These are phyloP conservation scores for Rhabdophis nuchalis DNA, from an alignment of 2,797 vertebrate species.

Conservation along the genomic window DNA sequence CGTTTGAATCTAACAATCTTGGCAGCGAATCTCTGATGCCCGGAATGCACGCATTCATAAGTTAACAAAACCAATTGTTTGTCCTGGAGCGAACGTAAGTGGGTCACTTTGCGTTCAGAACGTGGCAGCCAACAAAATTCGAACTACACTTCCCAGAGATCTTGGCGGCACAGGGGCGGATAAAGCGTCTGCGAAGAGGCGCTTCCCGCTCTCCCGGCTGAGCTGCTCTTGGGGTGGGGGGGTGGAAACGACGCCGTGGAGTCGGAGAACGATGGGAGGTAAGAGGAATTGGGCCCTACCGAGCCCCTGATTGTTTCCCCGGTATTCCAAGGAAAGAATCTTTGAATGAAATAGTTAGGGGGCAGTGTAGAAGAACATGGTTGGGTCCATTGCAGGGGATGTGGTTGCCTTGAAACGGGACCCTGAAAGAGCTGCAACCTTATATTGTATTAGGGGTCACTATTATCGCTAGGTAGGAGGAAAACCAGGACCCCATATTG, in stretches of 20 bases:
- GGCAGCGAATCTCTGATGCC: neutral
- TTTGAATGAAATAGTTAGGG: neutral
- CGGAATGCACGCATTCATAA: neutral
- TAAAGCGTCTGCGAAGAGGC: neutral
- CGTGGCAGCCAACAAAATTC: neutral
- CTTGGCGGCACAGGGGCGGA: neutral
- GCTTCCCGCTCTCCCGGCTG: neutral
- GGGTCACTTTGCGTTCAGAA: neutral
- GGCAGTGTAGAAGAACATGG: neutral
- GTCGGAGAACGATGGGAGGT: constrained; percentile 15
- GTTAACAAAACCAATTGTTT: neutral
- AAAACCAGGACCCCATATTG: neutral
- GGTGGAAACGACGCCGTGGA: constrained; percentile 30
- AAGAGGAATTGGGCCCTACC: neutral
- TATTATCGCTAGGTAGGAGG: neutral
- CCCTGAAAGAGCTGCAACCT: too few relatives aligned
- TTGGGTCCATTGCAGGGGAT: neutral
- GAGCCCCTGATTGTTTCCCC: neutral
- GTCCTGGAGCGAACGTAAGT: neutral
- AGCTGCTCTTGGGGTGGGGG: neutral
- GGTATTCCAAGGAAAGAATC: neutral
- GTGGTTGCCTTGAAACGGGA: neutral
- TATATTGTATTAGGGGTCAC: neutral
- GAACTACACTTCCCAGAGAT: neutral
- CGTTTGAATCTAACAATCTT: neutral